phyloP scores from a whole-genome alignment of 2,113 vertebrate species.

The Dryoscopus gambensis region DNA sequence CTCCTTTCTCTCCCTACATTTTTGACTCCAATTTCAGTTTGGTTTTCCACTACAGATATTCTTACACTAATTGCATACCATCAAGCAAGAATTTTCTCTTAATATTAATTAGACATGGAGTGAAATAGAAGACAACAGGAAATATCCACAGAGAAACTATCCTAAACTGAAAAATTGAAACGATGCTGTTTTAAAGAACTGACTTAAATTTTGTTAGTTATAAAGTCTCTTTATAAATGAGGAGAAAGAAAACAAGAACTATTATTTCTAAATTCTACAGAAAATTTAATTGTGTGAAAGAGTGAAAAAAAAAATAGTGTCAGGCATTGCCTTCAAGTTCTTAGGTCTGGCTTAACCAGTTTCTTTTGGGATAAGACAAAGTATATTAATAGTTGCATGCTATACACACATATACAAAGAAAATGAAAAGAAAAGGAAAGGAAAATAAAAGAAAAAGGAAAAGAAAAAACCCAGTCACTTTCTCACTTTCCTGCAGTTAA shows the following conservation, averaged over 20 bases:
- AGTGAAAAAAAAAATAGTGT: neutral
- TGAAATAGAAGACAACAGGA: neutral
- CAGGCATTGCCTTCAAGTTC: neutral
- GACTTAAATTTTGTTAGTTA: neutral
- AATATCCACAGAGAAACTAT: neutral
- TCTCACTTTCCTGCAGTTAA: neutral
- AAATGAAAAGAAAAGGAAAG: accelerated
- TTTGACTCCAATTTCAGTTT: neutral
- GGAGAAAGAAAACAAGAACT: neutral
- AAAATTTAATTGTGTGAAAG: neutral
- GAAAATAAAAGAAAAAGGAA: neutral
- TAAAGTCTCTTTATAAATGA: neutral
- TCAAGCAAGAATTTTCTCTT: neutral
- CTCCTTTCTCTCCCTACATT: neutral
- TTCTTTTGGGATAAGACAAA: neutral
- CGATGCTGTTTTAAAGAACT: neutral
- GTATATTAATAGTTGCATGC: neutral
- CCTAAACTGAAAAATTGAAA: neutral
- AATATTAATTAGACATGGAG: neutral
- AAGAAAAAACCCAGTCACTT: neutral
- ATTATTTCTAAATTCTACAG: neutral
- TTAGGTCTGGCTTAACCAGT: neutral
- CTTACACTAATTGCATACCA: neutral
- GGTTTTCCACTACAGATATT: neutral
- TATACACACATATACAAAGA: too few relatives aligned